phyloP scores from a whole-genome alignment of 2,888 invertebrate species.

The Lithosia quadra region DNA sequence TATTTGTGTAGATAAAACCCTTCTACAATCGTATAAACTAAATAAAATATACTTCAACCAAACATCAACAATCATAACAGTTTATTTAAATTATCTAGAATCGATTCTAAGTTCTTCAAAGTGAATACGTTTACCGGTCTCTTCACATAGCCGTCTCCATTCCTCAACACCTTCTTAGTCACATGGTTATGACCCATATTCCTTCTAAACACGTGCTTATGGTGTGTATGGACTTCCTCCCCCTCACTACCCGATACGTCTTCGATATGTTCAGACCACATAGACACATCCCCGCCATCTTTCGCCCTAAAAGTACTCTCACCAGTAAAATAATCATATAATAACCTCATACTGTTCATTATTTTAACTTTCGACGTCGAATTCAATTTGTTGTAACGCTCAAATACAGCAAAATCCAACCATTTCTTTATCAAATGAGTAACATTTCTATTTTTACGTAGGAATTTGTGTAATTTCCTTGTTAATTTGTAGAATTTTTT shows the following conservation, averaged over 20 bases:
- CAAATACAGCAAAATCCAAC: constrained; percentile 14
- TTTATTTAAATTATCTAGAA: constrained; percentile 7
- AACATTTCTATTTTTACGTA: constrained; percentile 1
- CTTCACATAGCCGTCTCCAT: neutral
- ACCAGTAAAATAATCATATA: constrained; percentile 4
- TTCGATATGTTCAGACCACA: neutral
- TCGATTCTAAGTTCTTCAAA: neutral
- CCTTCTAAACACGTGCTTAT: neutral
- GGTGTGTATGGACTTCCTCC: neutral
- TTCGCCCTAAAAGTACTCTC: neutral
- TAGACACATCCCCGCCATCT: neutral
- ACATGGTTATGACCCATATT: neutral
- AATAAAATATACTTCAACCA: neutral
- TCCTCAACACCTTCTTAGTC: neutral
- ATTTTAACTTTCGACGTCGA: neutral
- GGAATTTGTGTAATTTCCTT: neutral
- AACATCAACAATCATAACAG: neutral
- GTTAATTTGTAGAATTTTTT: constrained; percentile 6
- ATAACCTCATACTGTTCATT: neutral
- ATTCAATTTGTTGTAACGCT: constrained; percentile 7
- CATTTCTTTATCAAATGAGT: constrained; percentile 5
- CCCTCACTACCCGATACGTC: constrained; percentile 5
- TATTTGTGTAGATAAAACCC: too few relatives aligned
- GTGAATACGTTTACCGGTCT: neutral
- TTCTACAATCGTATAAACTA: neutral